Base-by-base conservation (phyloP, 2,113 vertebrate genomes). In the Seriola rivoliana region DNA sequence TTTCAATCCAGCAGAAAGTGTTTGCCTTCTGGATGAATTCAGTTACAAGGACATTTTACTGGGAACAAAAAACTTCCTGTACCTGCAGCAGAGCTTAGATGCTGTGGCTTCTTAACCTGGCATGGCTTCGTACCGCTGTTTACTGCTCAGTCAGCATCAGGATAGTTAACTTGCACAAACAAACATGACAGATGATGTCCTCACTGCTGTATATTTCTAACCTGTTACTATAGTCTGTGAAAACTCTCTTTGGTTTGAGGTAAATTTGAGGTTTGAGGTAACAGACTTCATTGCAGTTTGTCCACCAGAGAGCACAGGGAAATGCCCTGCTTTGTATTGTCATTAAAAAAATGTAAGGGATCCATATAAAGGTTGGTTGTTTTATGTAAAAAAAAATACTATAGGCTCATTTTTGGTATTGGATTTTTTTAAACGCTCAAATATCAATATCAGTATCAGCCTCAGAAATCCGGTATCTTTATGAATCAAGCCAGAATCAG, bases 101-200 rank as follows among this genome's bases (percentile, higher is more conserved):
- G 67, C 17, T 54, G 48, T n/a, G 67, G 32, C 36, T 16, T 57
- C 21, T 38, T 55, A 14, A 55, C 23, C 52, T 71, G 52, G n/a
- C 38, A 44, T 10, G 52, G 52, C 50, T 55, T 52, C 7, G n/a
- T 40, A 6, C 25, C 36, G 23, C 32, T 55, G 21, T 13, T 40
- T 6, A 40, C 69, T 12, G n/a, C 29, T 57, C 52, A 57, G n/a
- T 58, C 70, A 59, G 70, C 38, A 23, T 79, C 42, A 40, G 32
- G 17, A 50, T 25, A 40, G 40, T 5, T 48, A 19, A 64, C 12
- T 21, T 2, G 14, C 23, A 52, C n/a, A 48, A 65, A 46, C 19
- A 16, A 59, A 59, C 46, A 52, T 0, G 40, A 48, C 40, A 23
- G 38, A 58, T 42, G 14, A 48, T n/a, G 32, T 40, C 50, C 58